Conservation (phyloP, 1,140 invertebrate genomes). For the Cydia strobilella region DNA sequence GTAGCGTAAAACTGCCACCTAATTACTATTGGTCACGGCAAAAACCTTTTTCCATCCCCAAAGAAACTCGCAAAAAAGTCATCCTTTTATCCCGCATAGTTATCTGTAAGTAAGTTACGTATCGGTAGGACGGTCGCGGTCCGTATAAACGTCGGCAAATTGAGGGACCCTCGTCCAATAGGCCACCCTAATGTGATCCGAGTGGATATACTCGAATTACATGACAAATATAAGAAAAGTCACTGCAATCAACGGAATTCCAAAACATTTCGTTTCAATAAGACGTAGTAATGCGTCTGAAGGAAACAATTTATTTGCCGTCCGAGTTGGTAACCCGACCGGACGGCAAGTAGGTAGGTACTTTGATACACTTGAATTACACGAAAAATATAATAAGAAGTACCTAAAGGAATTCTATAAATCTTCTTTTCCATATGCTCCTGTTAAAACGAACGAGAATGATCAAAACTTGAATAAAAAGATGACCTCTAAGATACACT, state of each 20-base stretch:
- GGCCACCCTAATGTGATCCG: conserved; percentile 46
- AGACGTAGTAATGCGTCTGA: not conserved
- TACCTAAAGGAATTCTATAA: not conserved
- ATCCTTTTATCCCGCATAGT: conserved; percentile 42
- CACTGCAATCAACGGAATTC: not conserved
- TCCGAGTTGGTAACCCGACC: conserved; percentile 39
- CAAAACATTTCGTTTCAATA: not conserved
- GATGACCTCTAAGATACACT: not conserved
- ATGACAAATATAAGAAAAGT: conserved; percentile 8
- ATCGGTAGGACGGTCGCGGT: conserved; percentile 42
- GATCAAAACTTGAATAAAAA: too few relatives aligned
- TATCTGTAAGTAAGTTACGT: conserved; percentile 57
- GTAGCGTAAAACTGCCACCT: conserved; percentile 23
- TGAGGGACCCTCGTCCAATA: conserved; percentile 54
- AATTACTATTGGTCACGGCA: conserved; percentile 28
- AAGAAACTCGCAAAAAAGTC: conserved; percentile 37
- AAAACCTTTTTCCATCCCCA: conserved; percentile 25
- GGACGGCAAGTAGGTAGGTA: not conserved
- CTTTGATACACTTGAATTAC: conserved; percentile 7
- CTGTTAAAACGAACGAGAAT: too few relatives aligned
- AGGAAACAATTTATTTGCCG: conserved; percentile 43
- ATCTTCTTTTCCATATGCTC: too few relatives aligned
- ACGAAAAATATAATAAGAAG: conserved; percentile 8
- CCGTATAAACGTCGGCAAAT: conserved; percentile 58
- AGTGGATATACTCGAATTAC: conserved; percentile 35